These are phyloP conservation scores for Crossaster papposus DNA, from an alignment of 53 echinoderm and acorn worm genomes.

Conservation along the genomic window DNA sequence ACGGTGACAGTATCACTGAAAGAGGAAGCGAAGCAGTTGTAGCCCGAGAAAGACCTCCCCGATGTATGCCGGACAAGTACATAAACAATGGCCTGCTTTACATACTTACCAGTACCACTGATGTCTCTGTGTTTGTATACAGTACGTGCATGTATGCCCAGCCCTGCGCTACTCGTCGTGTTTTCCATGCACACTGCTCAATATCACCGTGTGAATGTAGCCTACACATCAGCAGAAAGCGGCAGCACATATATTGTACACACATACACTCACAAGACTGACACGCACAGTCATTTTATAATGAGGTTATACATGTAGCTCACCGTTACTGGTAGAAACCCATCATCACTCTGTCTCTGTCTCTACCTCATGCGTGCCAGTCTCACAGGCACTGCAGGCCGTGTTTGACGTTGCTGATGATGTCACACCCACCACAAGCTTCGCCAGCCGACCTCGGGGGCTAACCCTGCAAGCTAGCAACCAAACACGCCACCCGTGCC, in stretches of 20 bases:
- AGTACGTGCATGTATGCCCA: not conserved
- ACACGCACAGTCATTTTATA: conserved; percentile 17
- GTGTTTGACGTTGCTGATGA: conserved; percentile 52
- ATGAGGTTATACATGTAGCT: conserved; percentile 17
- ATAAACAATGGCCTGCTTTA: not conserved
- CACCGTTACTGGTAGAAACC: conserved; percentile 23
- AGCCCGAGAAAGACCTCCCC: not conserved
- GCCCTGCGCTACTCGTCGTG: not conserved
- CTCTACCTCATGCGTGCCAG: not conserved
- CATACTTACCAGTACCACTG: not conserved
- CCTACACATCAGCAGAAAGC: not conserved
- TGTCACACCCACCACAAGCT: conserved; percentile 36
- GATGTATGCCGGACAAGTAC: conserved; percentile 3
- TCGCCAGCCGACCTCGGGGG: conserved; percentile 27
- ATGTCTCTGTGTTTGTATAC: not conserved
- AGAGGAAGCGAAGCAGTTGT: not conserved
- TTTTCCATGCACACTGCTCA: conserved; percentile 1
- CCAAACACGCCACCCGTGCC: conserved; percentile 49
- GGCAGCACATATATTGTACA: conserved; percentile 1
- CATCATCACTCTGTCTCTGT: conserved; percentile 27
- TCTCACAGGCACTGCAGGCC: not conserved
- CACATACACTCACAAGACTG: not conserved
- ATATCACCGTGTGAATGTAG: not conserved
- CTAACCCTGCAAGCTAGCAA: conserved; percentile 38
- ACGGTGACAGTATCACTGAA: conserved; percentile 6